A percentile compares a stretch with the other conserved stretches of the same genome.
Conservation (phyloP, 2,113 vertebrate genomes). For the Myotis davidii region DNA sequence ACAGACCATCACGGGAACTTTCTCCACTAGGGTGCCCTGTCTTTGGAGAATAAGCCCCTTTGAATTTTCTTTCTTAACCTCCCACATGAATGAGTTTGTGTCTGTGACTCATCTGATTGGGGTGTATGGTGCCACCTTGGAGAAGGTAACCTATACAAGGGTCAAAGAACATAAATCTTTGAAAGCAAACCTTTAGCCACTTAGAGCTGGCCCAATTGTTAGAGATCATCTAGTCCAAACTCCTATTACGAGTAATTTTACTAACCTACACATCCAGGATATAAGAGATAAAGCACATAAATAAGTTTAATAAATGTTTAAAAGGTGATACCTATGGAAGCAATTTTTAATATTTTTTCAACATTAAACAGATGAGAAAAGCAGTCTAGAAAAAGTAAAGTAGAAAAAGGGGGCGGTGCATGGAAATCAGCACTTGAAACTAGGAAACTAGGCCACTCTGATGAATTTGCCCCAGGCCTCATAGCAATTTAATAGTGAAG, state of each 20-base stretch:
- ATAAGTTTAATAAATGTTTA: not conserved
- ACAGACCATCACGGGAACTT: not conserved
- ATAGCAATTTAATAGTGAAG: slow-evolving; percentile 13
- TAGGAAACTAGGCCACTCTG: not conserved
- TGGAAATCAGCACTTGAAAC: not conserved
- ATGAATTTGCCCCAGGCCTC: slow-evolving; percentile 27
- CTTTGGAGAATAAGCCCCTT: not conserved
- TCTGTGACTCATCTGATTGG: not conserved
- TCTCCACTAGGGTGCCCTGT: not conserved
- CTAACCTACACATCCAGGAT: not conserved
- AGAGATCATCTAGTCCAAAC: not conserved
- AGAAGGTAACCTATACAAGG: not conserved
- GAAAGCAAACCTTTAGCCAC: not conserved
- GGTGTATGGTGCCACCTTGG: not conserved
- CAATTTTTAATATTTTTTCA: slow-evolving; percentile 12
- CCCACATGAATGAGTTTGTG: not conserved
- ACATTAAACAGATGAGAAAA: not conserved
- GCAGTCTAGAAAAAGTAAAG: not conserved
- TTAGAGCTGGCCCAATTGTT: not conserved
- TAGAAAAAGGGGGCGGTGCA: not conserved
- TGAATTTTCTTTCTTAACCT: not conserved
- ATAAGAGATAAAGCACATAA: slow-evolving; percentile 1
- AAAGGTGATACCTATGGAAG: not conserved
- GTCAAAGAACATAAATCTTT: slow-evolving; percentile 25
- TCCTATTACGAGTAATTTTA: not conserved